Conservation (phyloP, 2,888 invertebrate genomes). For the Clivina fossor region DNA sequence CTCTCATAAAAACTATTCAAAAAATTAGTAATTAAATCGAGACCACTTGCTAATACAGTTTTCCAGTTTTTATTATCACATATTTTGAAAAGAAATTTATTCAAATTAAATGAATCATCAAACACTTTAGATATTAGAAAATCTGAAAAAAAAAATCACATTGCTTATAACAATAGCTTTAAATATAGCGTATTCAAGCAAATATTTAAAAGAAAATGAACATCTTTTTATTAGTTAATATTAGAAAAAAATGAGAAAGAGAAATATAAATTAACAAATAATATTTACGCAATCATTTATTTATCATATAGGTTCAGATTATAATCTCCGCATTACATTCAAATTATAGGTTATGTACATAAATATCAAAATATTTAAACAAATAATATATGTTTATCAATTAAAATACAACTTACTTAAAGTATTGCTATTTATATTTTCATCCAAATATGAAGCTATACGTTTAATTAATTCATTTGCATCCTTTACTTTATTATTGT, state of each 20-base stretch:
- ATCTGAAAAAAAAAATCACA: constrained; percentile 43
- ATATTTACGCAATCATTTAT: not conserved
- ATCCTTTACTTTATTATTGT: constrained; percentile 24
- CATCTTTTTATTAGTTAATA: not conserved
- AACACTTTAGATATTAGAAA: constrained; percentile 45
- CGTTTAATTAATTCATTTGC: constrained; percentile 32
- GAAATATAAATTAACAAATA: constrained; percentile 2
- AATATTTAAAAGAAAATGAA: not conserved
- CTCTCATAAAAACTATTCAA: constrained; percentile 46
- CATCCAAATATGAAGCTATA: constrained; percentile 12
- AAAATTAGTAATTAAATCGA: constrained; percentile 47
- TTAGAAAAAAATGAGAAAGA: not conserved
- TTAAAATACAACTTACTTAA: constrained; percentile 13
- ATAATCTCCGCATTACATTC: not conserved
- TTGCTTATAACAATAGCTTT: not conserved
- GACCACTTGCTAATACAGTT: constrained; percentile 40
- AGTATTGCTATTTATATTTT: constrained; percentile 18
- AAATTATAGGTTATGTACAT: not conserved
- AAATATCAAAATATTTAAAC: not conserved
- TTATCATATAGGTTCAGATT: not conserved
- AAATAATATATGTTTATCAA: not conserved
- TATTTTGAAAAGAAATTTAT: constrained; percentile 42
- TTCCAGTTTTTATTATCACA: constrained; percentile 42
- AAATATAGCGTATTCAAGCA: not conserved
- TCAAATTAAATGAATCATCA: constrained; percentile 44